phyloP scores from a whole-genome alignment of 2,113 vertebrate species.

The Cyphomyrus discorhynchus region DNA sequence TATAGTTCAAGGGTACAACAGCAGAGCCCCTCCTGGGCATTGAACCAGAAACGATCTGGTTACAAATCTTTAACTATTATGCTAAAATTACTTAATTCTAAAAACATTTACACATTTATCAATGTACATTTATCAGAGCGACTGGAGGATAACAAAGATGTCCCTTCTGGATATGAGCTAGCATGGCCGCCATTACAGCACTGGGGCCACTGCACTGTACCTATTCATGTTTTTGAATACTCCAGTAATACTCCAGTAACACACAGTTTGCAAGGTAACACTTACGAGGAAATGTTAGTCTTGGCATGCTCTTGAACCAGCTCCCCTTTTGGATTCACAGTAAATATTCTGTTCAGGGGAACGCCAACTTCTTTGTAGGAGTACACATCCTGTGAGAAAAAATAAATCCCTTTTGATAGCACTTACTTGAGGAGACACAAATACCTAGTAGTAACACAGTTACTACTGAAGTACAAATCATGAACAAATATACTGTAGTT shows the following conservation, averaged over 20 bases:
- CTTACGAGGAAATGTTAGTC: conserved; percentile 96
- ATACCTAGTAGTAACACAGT: neutral
- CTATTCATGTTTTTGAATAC: neutral
- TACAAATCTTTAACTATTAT: neutral
- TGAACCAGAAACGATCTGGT: neutral
- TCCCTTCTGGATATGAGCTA: neutral
- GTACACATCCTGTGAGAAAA: conserved; percentile 70
- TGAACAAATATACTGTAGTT: neutral
- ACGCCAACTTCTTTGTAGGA: conserved; percentile 96
- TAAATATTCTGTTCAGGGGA: conserved; percentile 90
- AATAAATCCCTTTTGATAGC: neutral
- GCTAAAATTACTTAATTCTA: neutral
- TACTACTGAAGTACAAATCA: neutral
- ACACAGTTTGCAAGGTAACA: conserved; percentile 28
- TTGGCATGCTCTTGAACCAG: conserved; percentile 94
- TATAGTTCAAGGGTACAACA: neutral
- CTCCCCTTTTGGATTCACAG: conserved; percentile 94
- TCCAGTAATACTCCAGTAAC: neutral
- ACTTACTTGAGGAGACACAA: neutral
- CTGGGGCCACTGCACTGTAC: neutral
- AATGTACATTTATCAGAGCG: neutral
- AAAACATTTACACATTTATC: neutral
- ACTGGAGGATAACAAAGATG: neutral
- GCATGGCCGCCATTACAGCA: neutral
- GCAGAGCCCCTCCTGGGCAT: neutral